Evolutionary conservation across 2,888 invertebrate genomes (phyloP).

Genomic region (Caenorhabditis sinica): DNA sequence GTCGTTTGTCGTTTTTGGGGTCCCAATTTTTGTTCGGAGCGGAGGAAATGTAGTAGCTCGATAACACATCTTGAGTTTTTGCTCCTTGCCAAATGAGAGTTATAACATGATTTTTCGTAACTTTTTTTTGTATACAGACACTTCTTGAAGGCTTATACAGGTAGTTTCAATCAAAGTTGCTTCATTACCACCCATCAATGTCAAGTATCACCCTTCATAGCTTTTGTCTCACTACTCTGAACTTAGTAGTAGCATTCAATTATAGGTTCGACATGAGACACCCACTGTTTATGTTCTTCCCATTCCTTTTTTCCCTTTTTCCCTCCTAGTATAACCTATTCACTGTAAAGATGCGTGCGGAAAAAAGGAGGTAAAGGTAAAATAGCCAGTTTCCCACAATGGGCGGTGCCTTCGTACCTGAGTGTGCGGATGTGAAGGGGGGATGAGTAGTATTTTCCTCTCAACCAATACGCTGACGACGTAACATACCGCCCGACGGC

Average conservation of each 20-base stretch:
- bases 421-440: background rate
- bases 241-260: conserved; percentile 1
- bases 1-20: no score
- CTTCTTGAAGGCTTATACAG: no score
- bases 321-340: conserved; percentile 8
- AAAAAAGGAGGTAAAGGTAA: conserved; percentile 27
- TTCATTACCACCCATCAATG: no score
- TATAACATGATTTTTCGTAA: no score
- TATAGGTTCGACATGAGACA: conserved; percentile 25
- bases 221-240: conserved; percentile 3
- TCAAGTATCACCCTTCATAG: conserved; percentile 3
- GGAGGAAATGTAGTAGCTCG: no score
- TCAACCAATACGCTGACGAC: background rate
- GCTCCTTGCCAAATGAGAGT: no score
- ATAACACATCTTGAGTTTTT: no score
- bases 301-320: conserved; percentile 1
- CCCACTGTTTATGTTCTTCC: background rate
- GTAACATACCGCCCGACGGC: background rate
- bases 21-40: no score
- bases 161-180: background rate
- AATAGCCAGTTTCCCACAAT: conserved; percentile 38
- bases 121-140: no score
- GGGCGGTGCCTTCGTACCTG: conserved; percentile 7
- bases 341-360: conserved; percentile 16
- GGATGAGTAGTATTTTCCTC: conserved; percentile 7